Percentiles rank a stretch among this genome's conserved stretches.
These are phyloP conservation scores for Phasia obesa DNA, from an alignment of 2,888 invertebrate species.

Conservation along the genomic window DNA sequence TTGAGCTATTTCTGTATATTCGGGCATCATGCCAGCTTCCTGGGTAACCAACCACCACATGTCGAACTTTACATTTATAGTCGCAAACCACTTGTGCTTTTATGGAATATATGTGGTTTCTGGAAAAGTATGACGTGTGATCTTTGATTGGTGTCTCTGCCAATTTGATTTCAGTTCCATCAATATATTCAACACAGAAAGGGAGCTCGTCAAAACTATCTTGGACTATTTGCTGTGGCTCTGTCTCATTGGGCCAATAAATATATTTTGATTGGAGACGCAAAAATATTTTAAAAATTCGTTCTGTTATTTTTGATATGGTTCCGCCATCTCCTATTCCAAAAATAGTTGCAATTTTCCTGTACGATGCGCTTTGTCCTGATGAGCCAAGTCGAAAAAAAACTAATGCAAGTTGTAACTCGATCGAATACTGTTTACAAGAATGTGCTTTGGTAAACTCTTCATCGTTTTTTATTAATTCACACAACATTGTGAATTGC, in stretches of 20 bases:
- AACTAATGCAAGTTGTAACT: slow-evolving; percentile 37
- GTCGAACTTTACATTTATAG: slow-evolving; percentile 25
- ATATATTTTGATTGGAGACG: background rate
- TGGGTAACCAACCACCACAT: slow-evolving; percentile 27
- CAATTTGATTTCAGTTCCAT: slow-evolving; percentile 9
- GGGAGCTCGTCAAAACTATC: background rate
- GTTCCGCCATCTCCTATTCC: slow-evolving; percentile 23
- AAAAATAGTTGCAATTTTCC: slow-evolving; percentile 40
- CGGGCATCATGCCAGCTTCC: slow-evolving; percentile 38
- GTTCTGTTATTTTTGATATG: background rate
- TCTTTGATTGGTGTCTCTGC: slow-evolving; percentile 2
- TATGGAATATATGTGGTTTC: background rate
- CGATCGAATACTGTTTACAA: slow-evolving; percentile 13
- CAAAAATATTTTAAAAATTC: slow-evolving; percentile 2
- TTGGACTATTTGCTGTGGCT: background rate
- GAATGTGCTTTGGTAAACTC: slow-evolving; percentile 11
- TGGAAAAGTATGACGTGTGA: slow-evolving; percentile 21
- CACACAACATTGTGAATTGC: no score
- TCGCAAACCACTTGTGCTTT: slow-evolving; percentile 43
- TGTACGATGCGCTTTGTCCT: slow-evolving; percentile 14
- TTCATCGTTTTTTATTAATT: background rate
- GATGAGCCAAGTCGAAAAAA: slow-evolving; percentile 11
- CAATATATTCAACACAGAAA: no score
- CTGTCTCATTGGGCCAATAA: background rate
- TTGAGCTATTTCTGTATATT: slow-evolving; percentile 1